Base-by-base conservation (phyloP, 2,113 vertebrate genomes). In the Sterrhoptilus dennistouni region DNA sequence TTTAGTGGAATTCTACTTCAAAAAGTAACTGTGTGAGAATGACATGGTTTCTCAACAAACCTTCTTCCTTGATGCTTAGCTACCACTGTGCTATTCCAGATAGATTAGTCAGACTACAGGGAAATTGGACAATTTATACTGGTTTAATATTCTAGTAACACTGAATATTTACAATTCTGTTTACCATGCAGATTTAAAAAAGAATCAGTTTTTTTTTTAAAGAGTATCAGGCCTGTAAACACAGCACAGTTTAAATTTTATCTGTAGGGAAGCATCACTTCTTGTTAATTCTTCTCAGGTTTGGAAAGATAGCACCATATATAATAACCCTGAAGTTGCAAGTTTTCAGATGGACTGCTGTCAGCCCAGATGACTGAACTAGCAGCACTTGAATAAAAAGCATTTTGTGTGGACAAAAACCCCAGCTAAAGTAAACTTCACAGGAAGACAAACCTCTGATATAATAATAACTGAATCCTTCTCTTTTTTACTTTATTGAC, bases 71-170 rank as follows among this genome's bases (percentile, higher is more conserved):
- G 57, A 52, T 52, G 29, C n/a, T 84, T 61, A 72, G 72, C 27
- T 93, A 52, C 54, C 74, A 65, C 54, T 77, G 87, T 93, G 85
- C 83, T 92, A 80, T 95, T 94, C 79, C 92, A 93, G 66, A 42
- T 1, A 74, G 24, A 45, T 47, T 40, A 57, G 50, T 79, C 7
- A 74, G 63, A 80, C 68, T 83, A 53, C 10, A 57, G 23, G 53
- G 40, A 90, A 86, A 83, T 0, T 8, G 54, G 28, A 75, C 57
- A 57, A 76, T 45, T 87, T 27, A 35, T 23, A 40, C 1, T 28
- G 11, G 52, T 74, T 23, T 91, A 53, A 83, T 54, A 45, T 31
- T 88, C 74, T 35, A 72, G 38, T 63, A 86, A 82, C 50, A 54
- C 11, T 28, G 29, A 11, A 33, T 91, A 93, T 91, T 88, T 84